These are phyloP conservation scores for Drosophila sucinea DNA, from an alignment of 1,140 invertebrate species.

Conservation along the genomic window DNA sequence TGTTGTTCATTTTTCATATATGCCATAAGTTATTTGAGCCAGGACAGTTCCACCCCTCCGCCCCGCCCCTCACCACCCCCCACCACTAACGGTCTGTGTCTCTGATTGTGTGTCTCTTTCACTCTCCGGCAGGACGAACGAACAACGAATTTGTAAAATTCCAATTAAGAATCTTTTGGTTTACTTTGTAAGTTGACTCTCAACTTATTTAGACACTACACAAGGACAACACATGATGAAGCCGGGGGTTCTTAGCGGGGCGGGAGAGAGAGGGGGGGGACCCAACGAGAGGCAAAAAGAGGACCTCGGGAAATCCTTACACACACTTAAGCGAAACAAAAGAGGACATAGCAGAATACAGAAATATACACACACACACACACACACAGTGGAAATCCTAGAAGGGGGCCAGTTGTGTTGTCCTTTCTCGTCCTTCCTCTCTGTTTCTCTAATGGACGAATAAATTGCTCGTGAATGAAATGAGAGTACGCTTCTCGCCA, in stretches of 20 bases:
- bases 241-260: not conserved
- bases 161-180: slow-evolving; percentile 80
- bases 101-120: slow-evolving; percentile 10
- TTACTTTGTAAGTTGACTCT: slow-evolving; percentile 81
- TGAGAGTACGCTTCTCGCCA: slow-evolving; percentile 68
- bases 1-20: slow-evolving; percentile 69
- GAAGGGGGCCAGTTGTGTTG: slow-evolving; percentile 66
- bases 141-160: slow-evolving; percentile 80
- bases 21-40: slow-evolving; percentile 78
- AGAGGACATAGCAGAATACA: slow-evolving; percentile 75
- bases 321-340: slow-evolving; percentile 73
- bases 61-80: not conserved
- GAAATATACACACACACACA: slow-evolving; percentile 66
- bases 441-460: slow-evolving; percentile 77
- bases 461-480: slow-evolving; percentile 81
- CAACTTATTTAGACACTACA: slow-evolving; percentile 81
- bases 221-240: slow-evolving; percentile 72
- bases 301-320: slow-evolving; percentile 69
- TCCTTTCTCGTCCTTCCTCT: slow-evolving; percentile 55
- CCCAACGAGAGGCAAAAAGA: slow-evolving; percentile 26
- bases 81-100: not conserved
- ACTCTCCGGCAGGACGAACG: slow-evolving; percentile 9
- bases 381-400: slow-evolving; percentile 64
- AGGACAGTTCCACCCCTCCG: slow-evolving; percentile 1
- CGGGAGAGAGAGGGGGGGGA: not conserved